Conservation (phyloP, 2,797 vertebrate genomes). For the Lutjanus campechanus region DNA sequence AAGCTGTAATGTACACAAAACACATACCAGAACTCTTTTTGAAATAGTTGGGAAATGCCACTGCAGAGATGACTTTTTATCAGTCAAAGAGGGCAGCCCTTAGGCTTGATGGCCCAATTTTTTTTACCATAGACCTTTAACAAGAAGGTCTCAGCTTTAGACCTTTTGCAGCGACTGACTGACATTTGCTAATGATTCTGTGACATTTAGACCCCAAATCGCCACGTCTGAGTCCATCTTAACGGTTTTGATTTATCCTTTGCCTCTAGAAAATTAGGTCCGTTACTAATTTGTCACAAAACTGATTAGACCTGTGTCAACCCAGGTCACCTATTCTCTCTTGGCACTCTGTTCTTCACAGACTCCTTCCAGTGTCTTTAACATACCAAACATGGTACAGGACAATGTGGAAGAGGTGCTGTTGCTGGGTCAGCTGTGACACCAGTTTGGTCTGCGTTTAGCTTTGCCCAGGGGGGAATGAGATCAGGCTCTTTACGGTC, state of each 20-base stretch:
- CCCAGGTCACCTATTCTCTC: not conserved
- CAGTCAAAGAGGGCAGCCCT: not conserved
- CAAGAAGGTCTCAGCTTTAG: conserved; percentile 7
- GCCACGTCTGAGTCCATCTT: not conserved
- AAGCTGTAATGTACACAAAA: not conserved
- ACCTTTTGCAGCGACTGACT: conserved; percentile 41
- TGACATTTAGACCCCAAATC: conserved; percentile 46
- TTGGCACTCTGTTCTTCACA: not conserved
- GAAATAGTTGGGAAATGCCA: not conserved
- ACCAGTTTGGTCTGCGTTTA: conserved; percentile 8
- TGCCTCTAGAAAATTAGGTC: not conserved
- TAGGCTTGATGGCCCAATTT: not conserved
- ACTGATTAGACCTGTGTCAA: not conserved
- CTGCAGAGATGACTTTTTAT: not conserved
- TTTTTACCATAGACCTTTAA: conserved; percentile 16
- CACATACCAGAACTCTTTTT: not conserved
- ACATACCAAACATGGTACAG: not conserved
- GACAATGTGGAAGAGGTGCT: not conserved
- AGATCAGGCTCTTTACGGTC: conserved; percentile 32
- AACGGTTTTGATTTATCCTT: not conserved
- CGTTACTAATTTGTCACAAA: not conserved
- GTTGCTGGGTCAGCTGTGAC: conserved; percentile 4
- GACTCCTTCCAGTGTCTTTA: not conserved
- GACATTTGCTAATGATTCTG: conserved; percentile 44
- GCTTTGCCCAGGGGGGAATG: conserved; percentile 12